phyloP scores from a whole-genome alignment of 92 coral and sea anemone genomes.

The Phenganax stokvisi region DNA sequence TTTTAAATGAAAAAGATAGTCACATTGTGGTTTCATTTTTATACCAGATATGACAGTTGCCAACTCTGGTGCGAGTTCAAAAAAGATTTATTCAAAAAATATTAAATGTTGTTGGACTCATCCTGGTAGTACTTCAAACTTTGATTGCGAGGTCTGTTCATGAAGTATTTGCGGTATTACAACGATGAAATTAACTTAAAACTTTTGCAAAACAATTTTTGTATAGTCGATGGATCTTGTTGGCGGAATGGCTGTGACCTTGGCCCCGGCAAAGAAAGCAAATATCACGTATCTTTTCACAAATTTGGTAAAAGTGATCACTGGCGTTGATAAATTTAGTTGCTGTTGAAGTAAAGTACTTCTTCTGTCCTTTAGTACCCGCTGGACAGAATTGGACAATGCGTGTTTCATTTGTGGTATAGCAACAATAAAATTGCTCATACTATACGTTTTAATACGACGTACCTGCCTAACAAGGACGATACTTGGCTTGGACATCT shows the following conservation, averaged over 20 bases:
- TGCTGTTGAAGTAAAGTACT: neutral
- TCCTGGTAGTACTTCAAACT: slow-evolving; percentile 21
- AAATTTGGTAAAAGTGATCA: slow-evolving; percentile 51
- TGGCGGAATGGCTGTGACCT: slow-evolving; percentile 74
- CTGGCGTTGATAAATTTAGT: neutral
- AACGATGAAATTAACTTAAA: neutral
- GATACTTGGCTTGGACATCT: slow-evolving; percentile 22
- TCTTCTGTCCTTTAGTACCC: slow-evolving; percentile 1
- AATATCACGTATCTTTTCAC: slow-evolving; percentile 79
- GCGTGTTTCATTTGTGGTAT: slow-evolving; percentile 15
- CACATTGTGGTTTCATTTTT: neutral
- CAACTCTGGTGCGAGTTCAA: slow-evolving; percentile 46
- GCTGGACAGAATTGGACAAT: slow-evolving; percentile 25
- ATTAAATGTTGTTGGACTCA: slow-evolving; percentile 67
- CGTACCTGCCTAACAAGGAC: neutral
- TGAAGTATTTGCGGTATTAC: neutral
- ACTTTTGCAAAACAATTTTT: neutral
- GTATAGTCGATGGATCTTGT: slow-evolving; percentile 84
- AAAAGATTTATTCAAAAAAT: slow-evolving; percentile 55
- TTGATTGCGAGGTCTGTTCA: slow-evolving; percentile 31
- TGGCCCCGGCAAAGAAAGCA: slow-evolving; percentile 52
- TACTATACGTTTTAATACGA: slow-evolving; percentile 29
- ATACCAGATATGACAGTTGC: slow-evolving; percentile 54
- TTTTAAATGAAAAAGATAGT: neutral
- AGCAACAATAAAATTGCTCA: slow-evolving; percentile 11